Base-by-base conservation (phyloP, 2,888 invertebrate genomes). In the Matsumyia berberina region DNA sequence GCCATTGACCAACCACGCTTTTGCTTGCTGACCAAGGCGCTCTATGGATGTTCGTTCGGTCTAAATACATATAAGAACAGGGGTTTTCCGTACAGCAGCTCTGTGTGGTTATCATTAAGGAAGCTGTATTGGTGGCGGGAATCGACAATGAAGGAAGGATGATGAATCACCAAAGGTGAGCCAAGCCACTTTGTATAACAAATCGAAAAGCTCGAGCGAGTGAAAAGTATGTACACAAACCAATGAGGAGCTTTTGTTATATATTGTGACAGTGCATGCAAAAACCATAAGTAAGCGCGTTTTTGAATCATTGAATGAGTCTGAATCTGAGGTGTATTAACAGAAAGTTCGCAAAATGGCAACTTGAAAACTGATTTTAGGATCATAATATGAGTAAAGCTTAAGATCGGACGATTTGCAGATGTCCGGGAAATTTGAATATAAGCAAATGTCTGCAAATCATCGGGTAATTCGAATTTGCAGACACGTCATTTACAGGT, bases 111-210 rank as follows among this genome's bases (percentile, higher is more conserved):
- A 4, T 24, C 4, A 4, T 24, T 24, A 1, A 24, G 24, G 24
- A 24, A 24, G 24, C 24, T 24, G 24, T 24, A 4, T 24, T 24
- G 24, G 24, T 24, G 4, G 24, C 2, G n/a, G n/a, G n/a, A n/a
- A n/a, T n/a, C 4, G 24, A 24, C 4, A 24, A 24, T 24, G 24
- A 24, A 4, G 4, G 24, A 24, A 24, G 24, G 24, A 15, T 42
- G 42, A 15, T 17, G 42, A 42, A 42, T 15, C 15, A 15, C n/a
- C 42, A 42, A 11, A 19, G 46, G 19, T 11, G 8, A 19, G 3
- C 9, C 2, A 44, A 44, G 0, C 17, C 44, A 44, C 44, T 44
- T 15, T 46, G 46, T 46, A 46, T 46, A 46, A 46, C 46, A 46
- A 19, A 19, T 39, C 4, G n/a, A 39, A 1, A 39, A 12, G 39